Conservation (phyloP, 2,113 vertebrate genomes). For the Rattus rattus region DNA sequence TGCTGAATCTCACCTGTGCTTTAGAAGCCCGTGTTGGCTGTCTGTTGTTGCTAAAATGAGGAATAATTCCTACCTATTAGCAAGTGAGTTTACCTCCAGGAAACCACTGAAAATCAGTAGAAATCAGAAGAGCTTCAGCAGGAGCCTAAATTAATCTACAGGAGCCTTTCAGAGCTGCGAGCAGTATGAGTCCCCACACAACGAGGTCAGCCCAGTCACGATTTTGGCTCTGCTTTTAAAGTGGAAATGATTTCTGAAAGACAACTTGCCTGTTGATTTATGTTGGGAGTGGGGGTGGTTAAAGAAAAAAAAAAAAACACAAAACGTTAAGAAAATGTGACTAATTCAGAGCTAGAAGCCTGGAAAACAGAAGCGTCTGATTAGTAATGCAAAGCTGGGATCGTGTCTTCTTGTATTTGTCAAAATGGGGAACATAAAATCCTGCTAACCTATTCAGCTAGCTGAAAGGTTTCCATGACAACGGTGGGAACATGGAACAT, state of each 20-base stretch:
- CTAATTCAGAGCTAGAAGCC: constrained; percentile 70
- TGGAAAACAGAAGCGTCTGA: constrained; percentile 71
- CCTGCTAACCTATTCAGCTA: constrained; percentile 79
- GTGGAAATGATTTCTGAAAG: constrained; percentile 69
- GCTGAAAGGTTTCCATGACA: constrained; percentile 80
- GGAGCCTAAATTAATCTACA: constrained; percentile 80
- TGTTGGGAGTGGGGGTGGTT: not conserved
- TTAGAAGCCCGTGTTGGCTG: constrained; percentile 57
- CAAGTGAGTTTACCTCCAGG: constrained; percentile 80
- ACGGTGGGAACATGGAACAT: constrained; percentile 73
- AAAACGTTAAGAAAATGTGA: constrained; percentile 72
- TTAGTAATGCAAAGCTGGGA: constrained; percentile 80
- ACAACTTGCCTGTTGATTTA: constrained; percentile 76
- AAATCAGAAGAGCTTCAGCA: constrained; percentile 78
- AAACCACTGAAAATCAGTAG: constrained; percentile 76
- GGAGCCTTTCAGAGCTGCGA: constrained; percentile 70
- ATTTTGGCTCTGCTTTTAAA: constrained; percentile 68
- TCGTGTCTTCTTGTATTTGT: constrained; percentile 77
- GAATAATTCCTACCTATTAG: constrained; percentile 80
- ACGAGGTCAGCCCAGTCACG: constrained; percentile 70
- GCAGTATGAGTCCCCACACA: constrained; percentile 61
- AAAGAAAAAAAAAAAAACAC: not conserved
- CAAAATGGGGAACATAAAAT: constrained; percentile 78
- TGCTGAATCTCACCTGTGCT: constrained; percentile 59
- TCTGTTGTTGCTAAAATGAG: constrained; percentile 77